These are phyloP conservation scores for Semibalanus balanoides DNA, from an alignment of 1,140 invertebrate species.

Conservation along the genomic window DNA sequence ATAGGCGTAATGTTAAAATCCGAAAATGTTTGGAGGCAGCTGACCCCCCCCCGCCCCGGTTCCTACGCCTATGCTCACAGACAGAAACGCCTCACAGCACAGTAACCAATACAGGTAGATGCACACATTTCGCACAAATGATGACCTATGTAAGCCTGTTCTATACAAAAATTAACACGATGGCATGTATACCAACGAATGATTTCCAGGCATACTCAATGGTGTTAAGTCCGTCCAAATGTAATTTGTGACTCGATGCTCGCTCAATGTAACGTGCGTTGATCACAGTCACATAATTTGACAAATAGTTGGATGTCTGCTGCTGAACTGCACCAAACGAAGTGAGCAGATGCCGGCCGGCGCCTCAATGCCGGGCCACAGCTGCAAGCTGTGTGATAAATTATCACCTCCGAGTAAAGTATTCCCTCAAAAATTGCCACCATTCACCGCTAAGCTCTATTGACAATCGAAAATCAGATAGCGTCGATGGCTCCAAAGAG, in stretches of 20 bases:
- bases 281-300: neutral
- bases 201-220: too few relatives aligned
- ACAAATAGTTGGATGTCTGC: neutral
- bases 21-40: too few relatives aligned
- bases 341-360: neutral
- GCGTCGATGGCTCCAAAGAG: neutral
- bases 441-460: neutral
- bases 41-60: too few relatives aligned
- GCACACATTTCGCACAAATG: too few relatives aligned
- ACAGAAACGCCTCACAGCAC: too few relatives aligned
- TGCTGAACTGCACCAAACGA: neutral
- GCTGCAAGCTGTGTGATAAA: neutral
- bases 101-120: too few relatives aligned
- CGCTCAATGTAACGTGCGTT: neutral
- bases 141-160: too few relatives aligned
- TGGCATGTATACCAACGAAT: too few relatives aligned
- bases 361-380: neutral
- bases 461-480: neutral
- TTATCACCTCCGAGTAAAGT: neutral
- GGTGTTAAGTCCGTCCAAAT: neutral
- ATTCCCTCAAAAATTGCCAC: neutral
- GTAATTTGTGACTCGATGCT: neutral
- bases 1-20: too few relatives aligned
- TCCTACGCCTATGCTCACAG: too few relatives aligned
- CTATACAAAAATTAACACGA: too few relatives aligned